These are phyloP conservation scores for Lymantria monacha DNA, from an alignment of 2,888 invertebrate genomes.

Conservation along the genomic window DNA sequence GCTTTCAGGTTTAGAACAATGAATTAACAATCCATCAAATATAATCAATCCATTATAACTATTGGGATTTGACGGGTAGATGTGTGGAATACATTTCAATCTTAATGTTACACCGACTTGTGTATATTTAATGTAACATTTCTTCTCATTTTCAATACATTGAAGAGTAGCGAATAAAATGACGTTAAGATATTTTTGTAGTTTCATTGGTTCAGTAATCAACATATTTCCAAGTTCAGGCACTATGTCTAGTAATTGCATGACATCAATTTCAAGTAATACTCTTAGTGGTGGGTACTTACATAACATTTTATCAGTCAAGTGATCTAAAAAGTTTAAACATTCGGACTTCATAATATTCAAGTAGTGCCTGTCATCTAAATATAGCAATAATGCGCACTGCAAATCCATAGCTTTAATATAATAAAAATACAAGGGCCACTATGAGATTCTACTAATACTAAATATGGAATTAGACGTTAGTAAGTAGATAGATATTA, in stretches of 20 bases:
- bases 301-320: slow-evolving; percentile 43
- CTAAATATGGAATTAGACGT: too few relatives aligned
- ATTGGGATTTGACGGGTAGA: slow-evolving; percentile 35
- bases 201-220: slow-evolving; percentile 59
- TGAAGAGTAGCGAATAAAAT: slow-evolving; percentile 61
- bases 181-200: slow-evolving; percentile 51
- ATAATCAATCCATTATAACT: slow-evolving; percentile 48
- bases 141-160: slow-evolving; percentile 38
- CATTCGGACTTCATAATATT: slow-evolving; percentile 51
- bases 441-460: not conserved
- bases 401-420: slow-evolving; percentile 47
- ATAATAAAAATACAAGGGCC: not conserved
- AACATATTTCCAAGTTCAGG: slow-evolving; percentile 53
- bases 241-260: slow-evolving; percentile 54
- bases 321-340: slow-evolving; percentile 45
- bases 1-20: slow-evolving; percentile 52
- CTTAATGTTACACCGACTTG: slow-evolving; percentile 58
- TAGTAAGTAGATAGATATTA: too few relatives aligned
- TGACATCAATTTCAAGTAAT: slow-evolving; percentile 58
- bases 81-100: slow-evolving; percentile 50
- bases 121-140: slow-evolving; percentile 37
- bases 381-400: slow-evolving; percentile 60
- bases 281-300: slow-evolving; percentile 66
- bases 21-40: slow-evolving; percentile 54
- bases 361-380: slow-evolving; percentile 57